Evolutionary conservation across 2,797 vertebrate species (phyloP), one percentile per base, ranked within the genome.

Genomic region (Sphenodon punctatus): DNA sequence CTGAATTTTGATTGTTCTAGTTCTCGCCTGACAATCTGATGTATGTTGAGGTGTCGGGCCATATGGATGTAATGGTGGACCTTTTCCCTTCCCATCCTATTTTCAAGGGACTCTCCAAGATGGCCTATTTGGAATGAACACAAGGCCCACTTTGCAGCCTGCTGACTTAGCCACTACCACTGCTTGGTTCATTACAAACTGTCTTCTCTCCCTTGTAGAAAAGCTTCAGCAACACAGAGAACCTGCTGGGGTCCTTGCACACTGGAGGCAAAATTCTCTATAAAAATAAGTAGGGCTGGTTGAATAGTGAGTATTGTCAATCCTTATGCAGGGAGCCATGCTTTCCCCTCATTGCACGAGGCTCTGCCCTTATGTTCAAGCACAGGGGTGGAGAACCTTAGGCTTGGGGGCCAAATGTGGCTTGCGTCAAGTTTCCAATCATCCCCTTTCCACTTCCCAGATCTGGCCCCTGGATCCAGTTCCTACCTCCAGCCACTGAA

Each of bases 1-100:
- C 70, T 85, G 23, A 64, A 15, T 88, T 63, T 56, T 30, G 82
- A 72, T 36, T 53, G 4, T n/a, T 77, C 67, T 58, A 49, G 49
- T 5, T 8, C 27, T 30, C 76, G 6, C 65, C 11, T 10, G 25
- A 76, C 5, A 8, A 39, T 2, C 2, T 0, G 48, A 22, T 4
- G 39, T 66, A 17, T 48, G 5, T 45, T 30, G 22, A 4, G 3
- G 32, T 8, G 80, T 5, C 30, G 76, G 39, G 38, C 4, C 68
- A 20, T 72, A 15, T 25, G 49, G n/a, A 45, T 39, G 53, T 73
- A 78, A 20, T 0, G 1, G 1, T 9, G 16, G 4, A 1, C 2
- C 45, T 78, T 73, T 66, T 59, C 22, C 15, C 63, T 16, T 14
- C 25, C 11, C 46, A 48, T 48, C 23, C n/a, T n/a, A n/a, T n/a